Evolutionary conservation across 2,113 vertebrate genomes (phyloP).

Genomic region (Pseudorectes ferrugineus): DNA sequence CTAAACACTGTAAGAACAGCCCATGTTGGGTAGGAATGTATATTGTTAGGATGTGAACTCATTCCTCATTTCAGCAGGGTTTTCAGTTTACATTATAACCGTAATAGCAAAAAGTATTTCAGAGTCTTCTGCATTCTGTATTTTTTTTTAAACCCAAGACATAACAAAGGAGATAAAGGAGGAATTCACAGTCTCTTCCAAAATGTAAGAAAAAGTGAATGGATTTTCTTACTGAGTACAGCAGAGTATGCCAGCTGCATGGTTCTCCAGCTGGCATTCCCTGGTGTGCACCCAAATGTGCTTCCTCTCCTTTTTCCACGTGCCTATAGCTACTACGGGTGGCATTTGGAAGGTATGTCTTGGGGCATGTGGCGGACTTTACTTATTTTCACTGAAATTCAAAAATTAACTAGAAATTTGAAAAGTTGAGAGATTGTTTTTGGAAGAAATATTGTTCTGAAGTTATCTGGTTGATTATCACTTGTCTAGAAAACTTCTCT

Average conservation of each 20-base stretch:
- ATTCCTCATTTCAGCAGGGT: background rate
- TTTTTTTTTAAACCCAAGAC: background rate
- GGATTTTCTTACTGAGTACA: background rate
- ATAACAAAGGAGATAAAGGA: background rate
- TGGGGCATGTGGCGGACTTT: background rate
- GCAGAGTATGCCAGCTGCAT: background rate
- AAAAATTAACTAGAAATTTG: background rate
- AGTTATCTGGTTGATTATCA: background rate
- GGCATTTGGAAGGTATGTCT: background rate
- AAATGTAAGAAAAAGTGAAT: background rate
- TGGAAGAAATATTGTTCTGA: background rate
- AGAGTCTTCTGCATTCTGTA: background rate
- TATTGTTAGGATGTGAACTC: background rate
- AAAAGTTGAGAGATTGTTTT: background rate
- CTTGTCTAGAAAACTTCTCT: background rate
- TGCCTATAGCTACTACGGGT: background rate
- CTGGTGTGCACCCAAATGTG: background rate
- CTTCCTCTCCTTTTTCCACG: background rate
- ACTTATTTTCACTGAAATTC: background rate
- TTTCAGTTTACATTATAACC: background rate
- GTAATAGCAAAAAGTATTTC: background rate
- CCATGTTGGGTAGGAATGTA: background rate
- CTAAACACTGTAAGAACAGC: background rate
- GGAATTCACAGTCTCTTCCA: background rate
- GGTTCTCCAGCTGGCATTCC: background rate